phyloP scores from a whole-genome alignment of 2,888 invertebrate genomes.

The Meteorus colon region DNA sequence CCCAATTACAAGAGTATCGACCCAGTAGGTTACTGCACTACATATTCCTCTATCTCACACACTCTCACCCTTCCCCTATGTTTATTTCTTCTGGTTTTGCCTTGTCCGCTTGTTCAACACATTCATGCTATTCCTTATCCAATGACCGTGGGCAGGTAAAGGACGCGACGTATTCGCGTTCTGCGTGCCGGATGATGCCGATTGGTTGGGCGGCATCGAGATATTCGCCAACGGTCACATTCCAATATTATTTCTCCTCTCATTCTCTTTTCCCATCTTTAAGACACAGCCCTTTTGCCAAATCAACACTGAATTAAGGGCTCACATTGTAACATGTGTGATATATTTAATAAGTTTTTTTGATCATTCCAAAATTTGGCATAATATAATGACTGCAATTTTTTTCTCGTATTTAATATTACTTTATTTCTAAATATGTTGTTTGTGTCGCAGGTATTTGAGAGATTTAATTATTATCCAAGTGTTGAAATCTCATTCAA shows the following conservation, averaged over 20 bases:
- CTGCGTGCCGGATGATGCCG: conserved; percentile 54
- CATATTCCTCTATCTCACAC: not conserved
- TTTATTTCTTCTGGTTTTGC: not conserved
- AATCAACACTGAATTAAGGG: no score
- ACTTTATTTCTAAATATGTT: not conserved
- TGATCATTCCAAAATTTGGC: no score
- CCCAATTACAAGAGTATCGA: conserved; percentile 38
- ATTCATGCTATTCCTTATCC: not conserved
- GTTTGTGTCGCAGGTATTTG: not conserved
- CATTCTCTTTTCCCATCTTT: not conserved
- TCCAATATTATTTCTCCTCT: conserved; percentile 16
- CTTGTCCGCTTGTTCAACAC: not conserved
- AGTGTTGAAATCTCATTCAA: not conserved
- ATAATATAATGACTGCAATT: no score
- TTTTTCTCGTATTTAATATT: not conserved
- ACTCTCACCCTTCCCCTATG: not conserved
- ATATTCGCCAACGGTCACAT: conserved; percentile 35
- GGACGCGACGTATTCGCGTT: conserved; percentile 31
- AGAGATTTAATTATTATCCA: not conserved
- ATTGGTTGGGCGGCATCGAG: conserved; percentile 59
- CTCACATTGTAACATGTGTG: no score
- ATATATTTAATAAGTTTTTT: no score
- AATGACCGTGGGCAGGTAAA: conserved; percentile 18
- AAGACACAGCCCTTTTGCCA: no score
- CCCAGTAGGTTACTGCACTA: conserved; percentile 34